Percentiles rank a stretch among this genome's conserved stretches.
These are phyloP conservation scores for Pogonophryne albipinna DNA, from an alignment of 2,797 vertebrate genomes.

Conservation along the genomic window DNA sequence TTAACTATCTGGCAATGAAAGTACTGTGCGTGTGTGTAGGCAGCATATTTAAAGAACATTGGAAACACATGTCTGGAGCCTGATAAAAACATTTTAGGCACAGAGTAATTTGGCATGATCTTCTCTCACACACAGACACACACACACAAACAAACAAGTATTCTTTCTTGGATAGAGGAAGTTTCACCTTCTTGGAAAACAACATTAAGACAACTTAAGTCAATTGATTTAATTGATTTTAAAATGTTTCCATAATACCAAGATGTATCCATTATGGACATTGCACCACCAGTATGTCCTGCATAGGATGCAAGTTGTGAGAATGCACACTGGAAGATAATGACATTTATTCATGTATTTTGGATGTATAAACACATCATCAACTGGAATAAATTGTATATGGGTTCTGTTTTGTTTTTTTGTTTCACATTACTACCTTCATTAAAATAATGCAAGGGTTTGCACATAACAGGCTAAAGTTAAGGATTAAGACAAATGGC, in stretches of 20 bases:
- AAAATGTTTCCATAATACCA: neutral
- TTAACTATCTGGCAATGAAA: constrained; percentile 65
- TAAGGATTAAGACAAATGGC: constrained; percentile 4
- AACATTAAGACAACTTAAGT: constrained; percentile 16
- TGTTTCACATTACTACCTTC: too few species aligned
- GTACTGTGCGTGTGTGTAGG: constrained; percentile 32
- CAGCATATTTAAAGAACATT: constrained; percentile 82
- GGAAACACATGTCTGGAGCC: constrained; percentile 85
- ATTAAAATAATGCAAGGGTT: neutral
- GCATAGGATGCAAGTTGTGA: neutral
- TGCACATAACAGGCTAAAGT: neutral
- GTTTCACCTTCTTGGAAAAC: constrained; percentile 46
- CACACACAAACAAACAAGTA: neutral
- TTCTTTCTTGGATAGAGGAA: constrained; percentile 32
- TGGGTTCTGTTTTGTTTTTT: neutral
- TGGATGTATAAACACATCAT: neutral
- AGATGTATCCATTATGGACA: neutral
- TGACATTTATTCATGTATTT: neutral
- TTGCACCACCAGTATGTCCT: neutral
- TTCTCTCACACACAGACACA: constrained; percentile 32
- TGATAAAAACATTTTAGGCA: constrained; percentile 79
- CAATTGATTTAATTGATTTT: neutral
- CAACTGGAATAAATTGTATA: neutral
- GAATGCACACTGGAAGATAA: neutral
- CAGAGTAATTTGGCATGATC: constrained; percentile 73